Evolutionary conservation across 2,888 invertebrate genomes (phyloP).

Genomic region (Drosophila sordidapex): DNA sequence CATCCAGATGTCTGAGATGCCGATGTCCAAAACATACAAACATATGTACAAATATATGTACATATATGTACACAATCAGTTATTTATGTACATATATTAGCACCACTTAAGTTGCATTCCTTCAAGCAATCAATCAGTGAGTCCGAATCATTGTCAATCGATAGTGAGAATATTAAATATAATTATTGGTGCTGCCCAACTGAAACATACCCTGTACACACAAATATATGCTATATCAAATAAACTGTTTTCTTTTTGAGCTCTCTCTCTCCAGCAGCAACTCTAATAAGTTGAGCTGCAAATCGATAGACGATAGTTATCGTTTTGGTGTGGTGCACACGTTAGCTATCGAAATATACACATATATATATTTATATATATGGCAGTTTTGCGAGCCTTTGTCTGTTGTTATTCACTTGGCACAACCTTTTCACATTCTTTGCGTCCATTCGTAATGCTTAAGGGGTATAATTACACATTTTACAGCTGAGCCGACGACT

Average conservation of each 20-base stretch:
- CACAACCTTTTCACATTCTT: not conserved
- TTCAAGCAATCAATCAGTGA: conserved; percentile 27
- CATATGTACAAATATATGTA: not conserved
- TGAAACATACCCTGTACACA: not conserved
- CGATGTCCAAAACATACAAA: not conserved
- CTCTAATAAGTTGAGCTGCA: not conserved
- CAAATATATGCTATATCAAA: not conserved
- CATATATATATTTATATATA: no score
- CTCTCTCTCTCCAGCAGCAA: not conserved
- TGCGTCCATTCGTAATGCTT: not conserved
- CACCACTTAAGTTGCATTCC: conserved; percentile 26
- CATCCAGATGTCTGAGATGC: conserved; percentile 26
- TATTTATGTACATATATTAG: conserved; percentile 17
- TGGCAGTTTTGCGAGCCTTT: not conserved
- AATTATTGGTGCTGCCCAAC: not conserved
- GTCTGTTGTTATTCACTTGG: not conserved
- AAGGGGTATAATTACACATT: conserved; percentile 21
- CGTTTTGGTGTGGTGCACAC: not conserved
- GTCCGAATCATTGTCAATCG: conserved; percentile 5
- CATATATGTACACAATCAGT: conserved; percentile 2
- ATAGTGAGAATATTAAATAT: conserved; percentile 5
- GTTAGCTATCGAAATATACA: no score
- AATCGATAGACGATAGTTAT: not conserved
- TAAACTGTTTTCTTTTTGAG: not conserved
- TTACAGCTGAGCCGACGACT: conserved; percentile 20